Evolutionary conservation across 2,888 invertebrate genomes (phyloP).

Genomic region (Miltochrista miniata): DNA sequence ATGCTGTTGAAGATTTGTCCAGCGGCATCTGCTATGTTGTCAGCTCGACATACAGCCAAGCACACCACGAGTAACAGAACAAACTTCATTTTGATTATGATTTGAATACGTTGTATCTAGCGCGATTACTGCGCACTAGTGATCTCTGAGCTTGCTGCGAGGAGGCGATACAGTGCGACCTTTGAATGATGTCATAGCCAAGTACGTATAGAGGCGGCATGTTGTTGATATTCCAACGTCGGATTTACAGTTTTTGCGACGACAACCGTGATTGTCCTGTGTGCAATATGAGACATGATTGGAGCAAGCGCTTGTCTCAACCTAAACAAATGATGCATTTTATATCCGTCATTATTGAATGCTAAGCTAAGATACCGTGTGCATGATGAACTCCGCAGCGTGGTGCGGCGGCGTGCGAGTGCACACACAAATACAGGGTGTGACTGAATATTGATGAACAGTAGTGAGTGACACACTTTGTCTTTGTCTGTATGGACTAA

Average conservation of each 20-base stretch:
- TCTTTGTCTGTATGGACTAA: too few species aligned
- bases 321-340: slow-evolving; percentile 49
- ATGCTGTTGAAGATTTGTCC: slow-evolving; percentile 77
- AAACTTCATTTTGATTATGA: slow-evolving; percentile 61
- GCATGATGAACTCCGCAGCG: too few species aligned
- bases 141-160: slow-evolving; percentile 61
- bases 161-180: slow-evolving; percentile 68
- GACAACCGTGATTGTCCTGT: slow-evolving; percentile 52
- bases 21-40: slow-evolving; percentile 70
- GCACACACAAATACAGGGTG: too few species aligned
- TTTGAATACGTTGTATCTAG: slow-evolving; percentile 61
- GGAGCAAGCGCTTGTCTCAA: slow-evolving; percentile 16
- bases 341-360: too few species aligned
- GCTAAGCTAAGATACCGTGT: too few species aligned
- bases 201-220: slow-evolving; percentile 55
- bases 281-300: slow-evolving; percentile 42
- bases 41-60: slow-evolving; percentile 58
- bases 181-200: slow-evolving; percentile 74
- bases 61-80: slow-evolving; percentile 55
- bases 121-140: slow-evolving; percentile 74
- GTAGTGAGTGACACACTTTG: too few species aligned
- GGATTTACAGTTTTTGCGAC: slow-evolving; percentile 66
- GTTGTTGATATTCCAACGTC: slow-evolving; percentile 67
- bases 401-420: too few species aligned
- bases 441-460: too few species aligned